These are phyloP conservation scores for Morone saxatilis DNA, from an alignment of 2,113 vertebrate species.

Conservation along the genomic window DNA sequence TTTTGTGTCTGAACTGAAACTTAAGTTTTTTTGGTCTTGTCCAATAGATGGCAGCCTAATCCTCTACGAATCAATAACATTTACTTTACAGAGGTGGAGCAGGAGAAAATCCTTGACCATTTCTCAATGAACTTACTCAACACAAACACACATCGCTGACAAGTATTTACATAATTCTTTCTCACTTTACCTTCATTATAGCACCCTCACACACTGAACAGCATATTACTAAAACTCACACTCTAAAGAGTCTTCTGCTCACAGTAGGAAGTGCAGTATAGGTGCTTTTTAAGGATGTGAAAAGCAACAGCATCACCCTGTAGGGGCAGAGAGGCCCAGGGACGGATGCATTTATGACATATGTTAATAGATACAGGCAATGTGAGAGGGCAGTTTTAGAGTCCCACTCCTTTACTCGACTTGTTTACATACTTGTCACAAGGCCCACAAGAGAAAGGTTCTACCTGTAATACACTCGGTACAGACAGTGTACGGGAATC, in stretches of 20 bases:
- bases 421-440: background rate
- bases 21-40: accelerated
- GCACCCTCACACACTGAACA: background rate
- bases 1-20: too few species aligned
- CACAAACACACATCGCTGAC: background rate
- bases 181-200: background rate
- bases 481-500: background rate
- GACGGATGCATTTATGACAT: background rate
- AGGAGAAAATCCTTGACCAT: background rate
- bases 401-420: background rate
- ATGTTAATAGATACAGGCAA: background rate
- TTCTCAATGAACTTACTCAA: background rate
- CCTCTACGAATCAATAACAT: background rate
- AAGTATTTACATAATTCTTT: background rate
- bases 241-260: background rate
- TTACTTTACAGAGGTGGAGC: background rate
- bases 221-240: background rate
- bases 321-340: background rate
- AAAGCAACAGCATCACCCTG: background rate
- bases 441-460: background rate
- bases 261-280: background rate
- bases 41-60: conserved; percentile 61
- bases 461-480: background rate
- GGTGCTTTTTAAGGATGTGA: background rate
- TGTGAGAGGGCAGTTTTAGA: background rate